Evolutionary conservation across 2,113 vertebrate species (phyloP), one percentile per base, ranked within the genome.

Genomic region (Dipodomys spectabilis): DNA sequence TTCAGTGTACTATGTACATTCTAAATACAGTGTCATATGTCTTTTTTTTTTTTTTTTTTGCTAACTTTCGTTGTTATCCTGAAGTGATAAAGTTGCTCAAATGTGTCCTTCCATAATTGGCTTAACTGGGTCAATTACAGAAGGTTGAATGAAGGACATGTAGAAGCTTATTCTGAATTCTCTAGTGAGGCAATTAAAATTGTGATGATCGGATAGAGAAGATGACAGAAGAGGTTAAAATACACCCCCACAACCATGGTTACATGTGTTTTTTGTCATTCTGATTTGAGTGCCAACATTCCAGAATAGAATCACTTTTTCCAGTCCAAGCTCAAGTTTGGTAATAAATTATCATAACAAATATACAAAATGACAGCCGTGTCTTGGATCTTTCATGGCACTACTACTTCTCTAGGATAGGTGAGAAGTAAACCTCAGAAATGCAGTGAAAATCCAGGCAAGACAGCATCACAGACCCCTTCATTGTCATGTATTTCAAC

Each of bases 271-370:
- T 35, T 23, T 89, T 80, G 45, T 72, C 81, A 80, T 39, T 86
- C 10, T 69, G 20, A 44, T 62, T 86, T 86, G 35, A 92, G 53
- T 80, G 68, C 84, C 84, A 67, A 20, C 72, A 83, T 94, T 91
- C 67, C 84, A 86, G 84, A 92, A 65, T 72, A 27, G 62, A 91
- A 75, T 72, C 27, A 68, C 3, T 60, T 79, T 90, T 94, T 93
- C 45, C 67, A 94, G 80, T 79, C 13, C 4, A 82, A 75, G 62
- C 8, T 92, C 49, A 75, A 65, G 19, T 71, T 92, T 79, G 60
- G 30, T 69, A 71, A 65, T 85, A 80, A 65, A 49, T 82, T 79
- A 25, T 60, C 15, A 73, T 74, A 30, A 25, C 28, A 25, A 86
- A 49, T 20, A 74, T 0, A 39, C 10, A 39, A 75, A 72, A 22